Evolutionary conservation across 2,888 invertebrate genomes (phyloP).

Genomic region (Spialia ferax): DNA sequence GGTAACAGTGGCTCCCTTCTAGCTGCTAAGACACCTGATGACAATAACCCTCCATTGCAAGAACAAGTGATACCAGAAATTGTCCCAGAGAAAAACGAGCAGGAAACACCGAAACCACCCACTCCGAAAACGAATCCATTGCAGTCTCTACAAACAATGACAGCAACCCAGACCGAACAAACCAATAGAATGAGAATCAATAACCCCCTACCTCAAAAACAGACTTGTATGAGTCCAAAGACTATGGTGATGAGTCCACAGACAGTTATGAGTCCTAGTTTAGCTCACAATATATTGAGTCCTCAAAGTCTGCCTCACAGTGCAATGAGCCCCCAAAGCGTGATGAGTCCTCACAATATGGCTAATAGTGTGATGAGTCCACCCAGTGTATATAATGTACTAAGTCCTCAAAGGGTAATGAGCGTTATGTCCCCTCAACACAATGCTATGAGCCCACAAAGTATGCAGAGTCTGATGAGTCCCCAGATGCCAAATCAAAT

Average conservation of each 20-base stretch:
- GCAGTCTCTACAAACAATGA: conserved; percentile 77
- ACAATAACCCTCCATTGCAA: conserved; percentile 71
- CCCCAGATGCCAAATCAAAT: conserved; percentile 79
- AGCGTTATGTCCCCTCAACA: conserved; percentile 83
- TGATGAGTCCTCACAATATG: conserved; percentile 75
- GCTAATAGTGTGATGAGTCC: conserved; percentile 78
- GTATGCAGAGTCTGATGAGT: conserved; percentile 79
- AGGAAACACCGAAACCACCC: conserved; percentile 63
- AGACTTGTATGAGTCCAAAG: conserved; percentile 69
- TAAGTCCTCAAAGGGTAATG: conserved; percentile 82
- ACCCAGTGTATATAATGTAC: conserved; percentile 75
- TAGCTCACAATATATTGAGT: conserved; percentile 77
- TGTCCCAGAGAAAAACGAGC: conserved; percentile 64
- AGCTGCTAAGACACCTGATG: conserved; percentile 74
- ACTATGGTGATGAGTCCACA: conserved; percentile 74
- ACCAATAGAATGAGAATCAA: conserved; percentile 71
- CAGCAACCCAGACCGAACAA: conserved; percentile 74
- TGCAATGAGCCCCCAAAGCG: conserved; percentile 80
- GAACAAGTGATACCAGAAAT: conserved; percentile 79
- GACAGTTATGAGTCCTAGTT: conserved; percentile 73
- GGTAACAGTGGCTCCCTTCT: conserved; percentile 80
- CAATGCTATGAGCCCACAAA: conserved; percentile 81
- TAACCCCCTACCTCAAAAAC: conserved; percentile 71
- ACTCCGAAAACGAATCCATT: conserved; percentile 68
- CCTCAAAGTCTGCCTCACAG: conserved; percentile 80